Conservation (phyloP, 1,140 invertebrate genomes). For the Potamilus streckersoni region DNA sequence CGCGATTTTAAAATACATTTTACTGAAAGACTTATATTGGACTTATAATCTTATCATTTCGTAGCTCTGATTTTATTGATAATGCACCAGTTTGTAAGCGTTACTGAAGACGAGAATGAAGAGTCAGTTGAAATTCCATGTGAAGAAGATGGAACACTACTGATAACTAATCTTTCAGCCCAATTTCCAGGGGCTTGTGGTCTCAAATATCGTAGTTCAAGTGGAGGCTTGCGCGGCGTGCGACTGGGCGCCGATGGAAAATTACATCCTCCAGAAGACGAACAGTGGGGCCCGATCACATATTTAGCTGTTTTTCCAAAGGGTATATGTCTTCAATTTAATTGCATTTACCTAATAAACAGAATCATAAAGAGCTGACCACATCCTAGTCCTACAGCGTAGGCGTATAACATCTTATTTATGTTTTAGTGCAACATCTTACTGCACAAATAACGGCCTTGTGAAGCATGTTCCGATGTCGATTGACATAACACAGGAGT, state of each 20-base stretch:
- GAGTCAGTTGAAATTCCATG: conserved; percentile 92
- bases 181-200: conserved; percentile 94
- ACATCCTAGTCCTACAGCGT: too few species aligned
- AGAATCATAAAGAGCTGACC: too few species aligned
- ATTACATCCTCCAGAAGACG: conserved; percentile 78
- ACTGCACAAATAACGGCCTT: too few species aligned
- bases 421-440: too few species aligned
- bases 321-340: conserved; percentile 65
- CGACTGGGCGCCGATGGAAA: conserved; percentile 82
- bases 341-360: too few species aligned
- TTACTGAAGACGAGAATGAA: conserved; percentile 86
- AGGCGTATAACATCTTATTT: too few species aligned
- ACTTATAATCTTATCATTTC: too few species aligned
- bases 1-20: too few species aligned
- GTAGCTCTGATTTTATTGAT: too few species aligned
- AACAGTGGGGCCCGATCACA: conserved; percentile 86
- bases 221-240: conserved; percentile 84
- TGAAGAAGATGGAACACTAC: conserved; percentile 79
- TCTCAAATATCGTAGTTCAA: conserved; percentile 82
- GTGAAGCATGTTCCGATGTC: too few species aligned
- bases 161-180: conserved; percentile 86
- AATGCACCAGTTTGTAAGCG: conserved; percentile 52
- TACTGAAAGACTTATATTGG: too few species aligned
- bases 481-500: too few species aligned
- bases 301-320: conserved; percentile 98